phyloP scores from a whole-genome alignment of 2,113 vertebrate genomes.

The Phalacrocorax carbo region DNA sequence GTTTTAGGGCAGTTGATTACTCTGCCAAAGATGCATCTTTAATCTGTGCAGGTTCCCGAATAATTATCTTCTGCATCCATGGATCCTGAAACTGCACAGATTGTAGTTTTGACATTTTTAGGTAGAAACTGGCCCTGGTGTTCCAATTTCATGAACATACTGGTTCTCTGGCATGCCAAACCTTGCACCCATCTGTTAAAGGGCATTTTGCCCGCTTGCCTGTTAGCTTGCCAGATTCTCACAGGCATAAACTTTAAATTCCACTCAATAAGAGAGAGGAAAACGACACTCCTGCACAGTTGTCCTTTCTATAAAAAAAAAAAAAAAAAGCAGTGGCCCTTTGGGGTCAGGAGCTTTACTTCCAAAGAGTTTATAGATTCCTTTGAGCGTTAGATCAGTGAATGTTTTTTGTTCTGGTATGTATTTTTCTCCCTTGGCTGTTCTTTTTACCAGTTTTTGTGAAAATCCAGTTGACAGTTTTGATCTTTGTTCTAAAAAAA shows the following conservation, averaged over 20 bases:
- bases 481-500: neutral
- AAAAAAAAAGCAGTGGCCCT: neutral
- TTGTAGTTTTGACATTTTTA: conserved; percentile 63
- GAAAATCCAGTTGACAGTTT: neutral
- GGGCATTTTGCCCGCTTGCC: conserved; percentile 49
- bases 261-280: conserved; percentile 1
- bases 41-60: neutral
- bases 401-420: neutral
- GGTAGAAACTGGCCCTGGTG: conserved; percentile 42
- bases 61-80: conserved; percentile 14
- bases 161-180: conserved; percentile 46
- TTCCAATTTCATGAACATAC: conserved; percentile 50
- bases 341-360: neutral
- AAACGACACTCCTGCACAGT: neutral
- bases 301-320: neutral
- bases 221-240: conserved; percentile 53
- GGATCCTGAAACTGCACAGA: conserved; percentile 54
- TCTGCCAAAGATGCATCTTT: neutral
- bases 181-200: conserved; percentile 65
- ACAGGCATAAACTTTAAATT: conserved; percentile 32
- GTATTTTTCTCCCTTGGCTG: neutral
- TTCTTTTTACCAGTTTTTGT: neutral
- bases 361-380: neutral
- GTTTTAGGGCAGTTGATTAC: neutral
- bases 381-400: neutral